phyloP scores from a whole-genome alignment of 1,140 invertebrate species.

The Nasonia vitripennis region DNA sequence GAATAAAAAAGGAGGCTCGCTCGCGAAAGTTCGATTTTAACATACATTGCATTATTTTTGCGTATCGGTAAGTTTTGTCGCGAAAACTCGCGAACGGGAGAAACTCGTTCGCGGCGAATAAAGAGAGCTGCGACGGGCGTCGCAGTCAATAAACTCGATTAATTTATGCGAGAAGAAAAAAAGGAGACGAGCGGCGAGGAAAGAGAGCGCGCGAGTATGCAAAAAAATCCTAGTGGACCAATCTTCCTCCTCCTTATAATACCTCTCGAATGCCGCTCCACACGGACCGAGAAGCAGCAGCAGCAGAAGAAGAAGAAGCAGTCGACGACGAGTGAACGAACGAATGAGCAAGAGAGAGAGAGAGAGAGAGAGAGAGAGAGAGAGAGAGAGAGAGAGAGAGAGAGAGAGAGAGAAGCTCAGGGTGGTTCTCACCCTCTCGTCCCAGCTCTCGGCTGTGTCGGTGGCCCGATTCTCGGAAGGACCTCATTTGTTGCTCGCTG shows the following conservation, averaged over 20 bases:
- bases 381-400: background rate
- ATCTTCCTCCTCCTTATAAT: constrained; percentile 32
- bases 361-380: constrained; percentile 16
- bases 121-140: too few species aligned
- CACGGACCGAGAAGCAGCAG: background rate
- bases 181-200: background rate
- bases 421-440: constrained; percentile 70
- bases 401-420: constrained; percentile 52
- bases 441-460: constrained; percentile 65
- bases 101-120: background rate
- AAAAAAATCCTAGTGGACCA: constrained; percentile 40
- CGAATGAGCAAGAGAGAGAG: background rate
- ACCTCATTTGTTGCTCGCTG: constrained; percentile 73
- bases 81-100: background rate
- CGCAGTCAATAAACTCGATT: constrained; percentile 46
- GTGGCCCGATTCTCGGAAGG: constrained; percentile 75
- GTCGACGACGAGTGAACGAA: background rate
- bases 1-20: background rate
- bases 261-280: constrained; percentile 2
- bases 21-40: background rate
- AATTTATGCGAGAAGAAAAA: constrained; percentile 49
- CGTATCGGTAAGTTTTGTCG: background rate
- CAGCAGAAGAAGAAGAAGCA: background rate
- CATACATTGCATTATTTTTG: background rate
- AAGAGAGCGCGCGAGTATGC: constrained; percentile 27